Base-by-base conservation (phyloP, 2,888 invertebrate species). In the Eubasilissa splendida region DNA sequence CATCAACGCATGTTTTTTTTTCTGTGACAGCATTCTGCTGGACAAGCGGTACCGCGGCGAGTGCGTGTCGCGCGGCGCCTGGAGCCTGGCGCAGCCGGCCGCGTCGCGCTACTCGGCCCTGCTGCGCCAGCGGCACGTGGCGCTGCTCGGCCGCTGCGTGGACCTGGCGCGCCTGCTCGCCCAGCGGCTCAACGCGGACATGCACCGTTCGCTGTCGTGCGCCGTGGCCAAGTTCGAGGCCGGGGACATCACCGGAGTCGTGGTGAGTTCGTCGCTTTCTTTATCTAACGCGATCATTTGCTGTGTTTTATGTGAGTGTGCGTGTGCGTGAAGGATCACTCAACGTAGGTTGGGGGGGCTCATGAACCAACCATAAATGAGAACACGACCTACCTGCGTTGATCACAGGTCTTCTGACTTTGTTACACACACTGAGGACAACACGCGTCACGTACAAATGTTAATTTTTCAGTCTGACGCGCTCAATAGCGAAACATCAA, bases 31-130 rank as follows among this genome's bases (percentile, higher is more conserved):
- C 87, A 98, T 99, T 90, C 91, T 98, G 86, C 90, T 99, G 84
- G 99, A 99, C 89, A 99, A 99, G 90, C 92, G 98, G n/a, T 99
- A 99, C 89, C 94, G 99, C 8, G 95, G 96, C 5, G 99, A 99
- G 87, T 98, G 98, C 87, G 95, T 96, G 60, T 95, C 96, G 8
- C 92, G 96, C 59, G 97, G 97, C 4, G 97, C 97, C 1, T 95
- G 95, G 87, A 93, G 96, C 83, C 91, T 96, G 77, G 92, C 95
- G 7, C 96, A 96, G 86, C 96, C 97, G 7, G 93, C 95, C 73
- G 96, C 98, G 59, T 97, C 98, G 86, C 93, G 99, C 68, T 99
- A 99, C 89, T 97, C 98, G 86, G 98, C 98, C 0, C 90, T 99
- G 81, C 90, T 99, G 85, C 95, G 97, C 84, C 99, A 99, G 90